Base-by-base conservation (phyloP, 2,797 vertebrate species). In the Pteropus rufus region DNA sequence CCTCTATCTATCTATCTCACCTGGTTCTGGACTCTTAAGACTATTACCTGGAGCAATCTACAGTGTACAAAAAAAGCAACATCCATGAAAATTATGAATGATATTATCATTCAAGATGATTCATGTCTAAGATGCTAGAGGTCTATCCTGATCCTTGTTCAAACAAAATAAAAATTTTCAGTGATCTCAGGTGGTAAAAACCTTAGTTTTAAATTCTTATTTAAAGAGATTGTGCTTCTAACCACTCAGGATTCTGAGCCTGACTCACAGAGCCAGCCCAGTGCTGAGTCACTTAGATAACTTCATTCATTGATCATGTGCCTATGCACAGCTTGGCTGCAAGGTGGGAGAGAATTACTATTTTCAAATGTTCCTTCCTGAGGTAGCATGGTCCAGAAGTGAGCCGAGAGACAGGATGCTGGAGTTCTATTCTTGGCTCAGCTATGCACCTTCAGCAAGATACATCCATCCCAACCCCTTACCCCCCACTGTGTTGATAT, bases 331-430 rank as follows among this genome's bases (percentile, higher is more conserved):
- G 95, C 92, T 89, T 94, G 94, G 79, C 87, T 93, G 94, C 94
- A 95, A 97, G 91, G 96, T 97, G 95, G 97, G 92, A 97, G 97
- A 97, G 96, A 93, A 96, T 86, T 93, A 96, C 97, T 97, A 92
- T 97, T 98, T 98, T 97, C 97, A 97, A 96, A 95, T 93, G 91
- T 96, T 98, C 92, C 96, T 97, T 97, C 96, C 97, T 96, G 97
- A 96, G 95, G 96, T 97, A 96, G 89, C 93, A 79, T 92, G 89
- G 97, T 97, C 95, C 92, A 97, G 94, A 96, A 97, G 93, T 77
- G 89, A 97, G 94, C 93, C 0, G 90, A 91, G 95, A 97, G 96
- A 97, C 97, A 97, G 97, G 94, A 95, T 97, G 96, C 95, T 70
- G 16, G 82, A n/a, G 70, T 97, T 96, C 97, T 98, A 95, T 97